Percentiles rank a stretch among this genome's conserved stretches.
These are phyloP conservation scores for Plecturocebus donacophilus DNA, from an alignment of 2,113 vertebrate genomes.

Conservation along the genomic window DNA sequence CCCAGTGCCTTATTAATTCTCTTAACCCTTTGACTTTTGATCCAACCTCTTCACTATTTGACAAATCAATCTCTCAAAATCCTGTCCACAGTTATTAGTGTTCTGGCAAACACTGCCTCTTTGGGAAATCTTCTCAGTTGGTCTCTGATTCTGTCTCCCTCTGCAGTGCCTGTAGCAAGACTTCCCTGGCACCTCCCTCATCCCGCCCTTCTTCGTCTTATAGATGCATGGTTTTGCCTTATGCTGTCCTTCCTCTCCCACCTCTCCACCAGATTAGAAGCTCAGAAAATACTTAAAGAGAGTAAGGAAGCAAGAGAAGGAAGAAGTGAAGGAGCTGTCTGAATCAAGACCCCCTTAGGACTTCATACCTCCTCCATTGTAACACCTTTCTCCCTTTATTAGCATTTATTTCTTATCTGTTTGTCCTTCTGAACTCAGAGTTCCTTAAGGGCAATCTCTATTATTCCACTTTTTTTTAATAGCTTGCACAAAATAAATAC, in stretches of 20 bases:
- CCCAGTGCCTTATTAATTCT: background rate
- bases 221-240: background rate
- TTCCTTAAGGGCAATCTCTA: background rate
- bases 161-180: background rate
- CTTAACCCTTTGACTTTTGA: background rate
- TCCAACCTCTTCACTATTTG: background rate
- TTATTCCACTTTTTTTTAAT: background rate
- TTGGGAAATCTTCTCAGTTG: background rate
- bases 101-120: background rate
- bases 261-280: background rate
- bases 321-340: background rate
- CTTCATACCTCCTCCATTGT: fast-evolving
- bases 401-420: background rate
- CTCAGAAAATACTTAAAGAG: background rate
- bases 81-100: background rate
- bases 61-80: background rate
- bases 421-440: slow-evolving; percentile 5
- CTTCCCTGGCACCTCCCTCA: too few relatives aligned
- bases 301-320: background rate
- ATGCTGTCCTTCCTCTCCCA: too few relatives aligned
- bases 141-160: background rate
- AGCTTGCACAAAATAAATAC: slow-evolving; percentile 27
- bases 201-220: background rate
- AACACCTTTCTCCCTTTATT: background rate
- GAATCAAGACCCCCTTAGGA: background rate